These are phyloP conservation scores for Drosophila littoralis DNA, from an alignment of 1,140 invertebrate species.

Conservation along the genomic window DNA sequence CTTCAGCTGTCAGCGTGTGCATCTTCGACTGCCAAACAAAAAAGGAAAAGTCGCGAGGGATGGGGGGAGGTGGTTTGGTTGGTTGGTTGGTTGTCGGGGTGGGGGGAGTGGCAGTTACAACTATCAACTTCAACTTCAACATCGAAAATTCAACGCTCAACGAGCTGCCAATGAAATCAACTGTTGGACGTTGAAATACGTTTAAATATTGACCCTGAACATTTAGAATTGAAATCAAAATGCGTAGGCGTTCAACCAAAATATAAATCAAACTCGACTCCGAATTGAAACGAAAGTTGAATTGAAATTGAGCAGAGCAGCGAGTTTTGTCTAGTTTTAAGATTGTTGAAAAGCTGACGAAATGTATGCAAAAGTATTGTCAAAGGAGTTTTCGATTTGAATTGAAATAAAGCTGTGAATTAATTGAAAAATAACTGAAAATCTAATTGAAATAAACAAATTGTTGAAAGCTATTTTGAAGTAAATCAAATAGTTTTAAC, in stretches of 20 bases:
- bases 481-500: too few relatives aligned
- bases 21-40: conserved; percentile 5
- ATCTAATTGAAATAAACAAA: too few relatives aligned
- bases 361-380: not conserved
- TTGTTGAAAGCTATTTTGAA: too few relatives aligned
- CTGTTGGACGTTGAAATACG: conserved; percentile 18
- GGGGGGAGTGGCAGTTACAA: not conserved
- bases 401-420: not conserved
- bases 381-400: not conserved
- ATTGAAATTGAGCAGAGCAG: not conserved
- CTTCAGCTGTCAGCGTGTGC: conserved; percentile 66
- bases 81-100: not conserved
- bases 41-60: conserved; percentile 6
- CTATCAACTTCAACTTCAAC: conserved; percentile 22
- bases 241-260: conserved; percentile 28
- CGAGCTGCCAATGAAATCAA: conserved; percentile 49
- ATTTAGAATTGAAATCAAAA: not conserved
- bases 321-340: not conserved
- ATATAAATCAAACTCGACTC: conserved; percentile 37
- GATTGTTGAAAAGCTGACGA: not conserved
- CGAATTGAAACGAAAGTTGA: conserved; percentile 12
- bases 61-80: too few relatives aligned
- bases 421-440: not conserved
- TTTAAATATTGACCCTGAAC: conserved; percentile 12
- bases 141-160: conserved; percentile 41